A percentile compares a stretch with the other conserved stretches of the same genome.
phyloP scores from a whole-genome alignment of 2,113 vertebrate genomes.

The Anser cygnoides region DNA sequence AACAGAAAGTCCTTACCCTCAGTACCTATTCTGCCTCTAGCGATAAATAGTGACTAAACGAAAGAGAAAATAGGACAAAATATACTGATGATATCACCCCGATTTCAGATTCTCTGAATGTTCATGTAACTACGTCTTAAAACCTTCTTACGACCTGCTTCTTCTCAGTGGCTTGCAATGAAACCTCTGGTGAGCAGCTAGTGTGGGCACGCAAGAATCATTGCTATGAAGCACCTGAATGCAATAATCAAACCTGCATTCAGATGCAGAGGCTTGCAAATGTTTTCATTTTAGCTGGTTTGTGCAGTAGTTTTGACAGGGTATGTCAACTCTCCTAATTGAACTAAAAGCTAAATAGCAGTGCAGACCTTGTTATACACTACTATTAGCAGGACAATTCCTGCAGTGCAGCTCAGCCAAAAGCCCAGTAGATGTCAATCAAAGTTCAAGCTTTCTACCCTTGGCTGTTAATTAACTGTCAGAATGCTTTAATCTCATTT shows the following conservation, averaged over 20 bases:
- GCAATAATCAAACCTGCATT: not conserved
- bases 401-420: not conserved
- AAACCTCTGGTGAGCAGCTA: not conserved
- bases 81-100: not conserved
- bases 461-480: constrained; percentile 10
- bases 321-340: not conserved
- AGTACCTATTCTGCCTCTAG: not conserved
- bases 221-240: not conserved
- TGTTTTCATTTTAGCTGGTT: not conserved
- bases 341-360: not conserved
- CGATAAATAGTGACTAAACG: not conserved
- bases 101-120: not conserved
- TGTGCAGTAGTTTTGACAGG: not conserved
- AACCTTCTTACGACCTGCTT: not conserved
- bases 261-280: not conserved
- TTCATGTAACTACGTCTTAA: not conserved
- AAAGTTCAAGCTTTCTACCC: not conserved
- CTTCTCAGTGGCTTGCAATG: not conserved
- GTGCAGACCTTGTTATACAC: not conserved
- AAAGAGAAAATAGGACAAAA: not conserved
- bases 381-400: not conserved
- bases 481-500: not conserved
- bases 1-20: not conserved
- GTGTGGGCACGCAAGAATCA: not conserved
- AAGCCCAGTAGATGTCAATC: constrained; percentile 21